Percentiles rank a stretch among this genome's conserved stretches.
Conservation (phyloP, 2,797 vertebrate genomes). For the Gymnodraco acuticeps region DNA sequence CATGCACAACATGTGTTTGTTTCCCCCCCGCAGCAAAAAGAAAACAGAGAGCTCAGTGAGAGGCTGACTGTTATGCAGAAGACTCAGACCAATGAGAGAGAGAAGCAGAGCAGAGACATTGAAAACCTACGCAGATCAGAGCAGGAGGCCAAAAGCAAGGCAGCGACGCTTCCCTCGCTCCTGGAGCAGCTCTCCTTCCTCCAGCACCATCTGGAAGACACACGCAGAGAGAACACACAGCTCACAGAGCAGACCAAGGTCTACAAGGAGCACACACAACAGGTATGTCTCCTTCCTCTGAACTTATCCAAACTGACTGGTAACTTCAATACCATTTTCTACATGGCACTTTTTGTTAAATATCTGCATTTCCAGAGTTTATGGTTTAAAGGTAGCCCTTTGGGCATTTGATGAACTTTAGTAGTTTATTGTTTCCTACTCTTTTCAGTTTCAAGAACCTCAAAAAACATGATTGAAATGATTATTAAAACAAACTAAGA, state of each 20-base stretch:
- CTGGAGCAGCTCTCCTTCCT: conserved; percentile 92
- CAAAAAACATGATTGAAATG: neutral
- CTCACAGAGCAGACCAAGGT: conserved; percentile 84
- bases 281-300: conserved; percentile 76
- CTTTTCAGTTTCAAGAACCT: neutral
- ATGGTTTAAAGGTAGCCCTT: neutral
- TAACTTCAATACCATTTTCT: neutral
- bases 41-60: conserved; percentile 92
- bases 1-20: conserved; percentile 71
- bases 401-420: neutral
- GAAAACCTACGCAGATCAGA: conserved; percentile 87
- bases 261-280: conserved; percentile 87
- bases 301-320: neutral
- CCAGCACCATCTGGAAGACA: conserved; percentile 88
- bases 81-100: conserved; percentile 83
- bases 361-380: neutral
- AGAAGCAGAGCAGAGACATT: conserved; percentile 87
- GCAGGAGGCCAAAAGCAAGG: conserved; percentile 86
- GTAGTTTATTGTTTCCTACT: neutral
- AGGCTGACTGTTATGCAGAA: conserved; percentile 85
- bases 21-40: conserved; percentile 87
- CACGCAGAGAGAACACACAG: conserved; percentile 85
- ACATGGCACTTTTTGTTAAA: neutral
- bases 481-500: conserved; percentile 2
- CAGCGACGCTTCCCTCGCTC: conserved; percentile 85